These are phyloP conservation scores for Aspidiotus destructor DNA, from an alignment of 2,888 invertebrate species.

Conservation along the genomic window DNA sequence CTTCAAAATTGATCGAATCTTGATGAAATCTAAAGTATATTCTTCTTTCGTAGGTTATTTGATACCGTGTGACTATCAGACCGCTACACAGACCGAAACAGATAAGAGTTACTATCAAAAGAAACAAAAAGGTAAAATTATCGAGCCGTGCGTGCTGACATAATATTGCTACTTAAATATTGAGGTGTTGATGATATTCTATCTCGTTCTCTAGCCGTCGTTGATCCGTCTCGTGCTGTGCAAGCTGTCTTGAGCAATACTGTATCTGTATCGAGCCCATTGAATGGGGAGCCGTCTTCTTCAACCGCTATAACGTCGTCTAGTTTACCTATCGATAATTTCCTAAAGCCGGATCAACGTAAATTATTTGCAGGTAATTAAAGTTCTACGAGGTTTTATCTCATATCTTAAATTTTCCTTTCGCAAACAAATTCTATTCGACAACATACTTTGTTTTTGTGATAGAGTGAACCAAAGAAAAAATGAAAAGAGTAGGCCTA, in stretches of 20 bases:
- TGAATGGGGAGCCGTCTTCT: slow-evolving; percentile 27
- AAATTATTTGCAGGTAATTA: slow-evolving; percentile 27
- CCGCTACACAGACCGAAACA: slow-evolving; percentile 27
- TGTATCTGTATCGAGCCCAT: slow-evolving; percentile 24
- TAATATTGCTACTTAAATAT: neutral
- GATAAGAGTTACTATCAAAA: slow-evolving; percentile 33
- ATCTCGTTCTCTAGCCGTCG: neutral
- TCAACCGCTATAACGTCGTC: slow-evolving; percentile 30
- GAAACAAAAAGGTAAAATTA: slow-evolving; percentile 27
- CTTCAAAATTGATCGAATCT: neutral
- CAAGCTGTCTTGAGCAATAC: slow-evolving; percentile 30
- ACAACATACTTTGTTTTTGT: neutral
- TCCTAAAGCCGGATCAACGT: slow-evolving; percentile 31
- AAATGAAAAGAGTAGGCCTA: too few species aligned
- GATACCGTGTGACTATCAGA: slow-evolving; percentile 32
- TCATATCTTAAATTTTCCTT: neutral
- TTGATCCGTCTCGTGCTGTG: slow-evolving; percentile 27
- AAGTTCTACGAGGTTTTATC: neutral
- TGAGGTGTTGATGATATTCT: neutral
- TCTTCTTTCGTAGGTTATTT: slow-evolving; percentile 18
- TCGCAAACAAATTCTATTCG: neutral
- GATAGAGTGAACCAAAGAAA: too few species aligned
- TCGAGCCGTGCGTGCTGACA: neutral
- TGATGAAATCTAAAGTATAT: neutral
- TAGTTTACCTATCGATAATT: slow-evolving; percentile 31